Conservation (phyloP, 2,888 invertebrate species). For the Nesidiocoris tenuis region DNA sequence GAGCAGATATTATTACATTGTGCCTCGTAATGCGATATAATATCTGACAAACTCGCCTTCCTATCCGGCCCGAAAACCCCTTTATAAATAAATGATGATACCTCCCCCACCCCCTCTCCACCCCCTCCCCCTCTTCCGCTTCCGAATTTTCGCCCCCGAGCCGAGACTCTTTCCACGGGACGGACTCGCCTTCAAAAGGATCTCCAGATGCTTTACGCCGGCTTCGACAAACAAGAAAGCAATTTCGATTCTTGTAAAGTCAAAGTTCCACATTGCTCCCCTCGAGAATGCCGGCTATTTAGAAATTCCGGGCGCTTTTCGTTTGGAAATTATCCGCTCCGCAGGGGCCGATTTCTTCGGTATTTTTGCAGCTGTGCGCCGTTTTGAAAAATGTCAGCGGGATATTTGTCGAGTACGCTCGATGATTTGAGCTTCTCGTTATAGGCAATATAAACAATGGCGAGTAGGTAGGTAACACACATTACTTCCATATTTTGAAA, state of each 20-base stretch:
- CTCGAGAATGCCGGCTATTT: constrained; percentile 20
- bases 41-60: constrained; percentile 3
- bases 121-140: neutral
- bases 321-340: neutral
- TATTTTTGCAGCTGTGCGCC: neutral
- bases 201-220: constrained; percentile 10
- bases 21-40: constrained; percentile 35
- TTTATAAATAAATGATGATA: constrained; percentile 34
- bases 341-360: neutral
- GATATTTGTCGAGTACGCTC: too few relatives aligned
- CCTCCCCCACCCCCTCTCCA: neutral
- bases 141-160: too few relatives aligned
- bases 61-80: constrained; percentile 3
- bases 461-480: too few relatives aligned
- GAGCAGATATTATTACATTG: constrained; percentile 26
- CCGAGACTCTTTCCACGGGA: neutral
- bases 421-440: too few relatives aligned
- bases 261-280: constrained; percentile 13
- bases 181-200: constrained; percentile 19
- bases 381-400: too few relatives aligned
- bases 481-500: too few relatives aligned
- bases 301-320: neutral
- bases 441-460: too few relatives aligned
- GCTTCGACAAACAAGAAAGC: constrained; percentile 29
- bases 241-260: constrained; percentile 25